phyloP scores from a whole-genome alignment of 2,113 vertebrate species.

The Peromyscus californicus region DNA sequence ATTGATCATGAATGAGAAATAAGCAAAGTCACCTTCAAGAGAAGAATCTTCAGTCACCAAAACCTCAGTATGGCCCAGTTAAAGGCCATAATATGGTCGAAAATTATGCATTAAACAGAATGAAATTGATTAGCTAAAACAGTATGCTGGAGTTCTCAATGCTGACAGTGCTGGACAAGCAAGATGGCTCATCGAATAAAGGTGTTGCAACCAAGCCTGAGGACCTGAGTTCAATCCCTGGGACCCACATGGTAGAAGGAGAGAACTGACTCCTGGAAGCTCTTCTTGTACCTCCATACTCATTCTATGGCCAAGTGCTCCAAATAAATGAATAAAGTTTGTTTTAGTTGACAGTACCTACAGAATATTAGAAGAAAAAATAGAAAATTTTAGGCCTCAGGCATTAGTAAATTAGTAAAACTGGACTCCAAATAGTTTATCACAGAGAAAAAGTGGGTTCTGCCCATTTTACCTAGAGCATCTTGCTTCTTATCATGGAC shows the following conservation, averaged over 20 bases:
- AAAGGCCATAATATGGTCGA: neutral
- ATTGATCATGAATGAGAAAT: neutral
- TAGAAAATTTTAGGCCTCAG: neutral
- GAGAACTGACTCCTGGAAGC: neutral
- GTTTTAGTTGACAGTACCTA: neutral
- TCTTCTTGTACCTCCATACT: neutral
- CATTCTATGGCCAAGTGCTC: neutral
- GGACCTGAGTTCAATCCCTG: neutral
- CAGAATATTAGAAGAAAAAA: neutral
- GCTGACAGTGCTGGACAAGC: neutral
- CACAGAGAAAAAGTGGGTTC: neutral
- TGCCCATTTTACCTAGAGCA: neutral
- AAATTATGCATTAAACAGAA: constrained; percentile 30
- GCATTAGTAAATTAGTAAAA: neutral
- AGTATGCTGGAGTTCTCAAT: neutral
- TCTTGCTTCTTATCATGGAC: neutral
- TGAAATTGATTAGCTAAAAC: neutral
- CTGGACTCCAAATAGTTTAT: neutral
- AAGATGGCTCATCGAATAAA: neutral
- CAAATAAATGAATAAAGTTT: neutral
- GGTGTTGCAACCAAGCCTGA: neutral
- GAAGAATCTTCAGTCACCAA: constrained; percentile 1
- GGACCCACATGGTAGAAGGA: neutral
- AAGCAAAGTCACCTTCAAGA: constrained; percentile 19
- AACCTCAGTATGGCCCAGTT: neutral